A percentile compares a stretch with the other conserved stretches of the same genome.
phyloP scores from a whole-genome alignment of 2,888 invertebrate species.

The Tetragonisca angustula region DNA sequence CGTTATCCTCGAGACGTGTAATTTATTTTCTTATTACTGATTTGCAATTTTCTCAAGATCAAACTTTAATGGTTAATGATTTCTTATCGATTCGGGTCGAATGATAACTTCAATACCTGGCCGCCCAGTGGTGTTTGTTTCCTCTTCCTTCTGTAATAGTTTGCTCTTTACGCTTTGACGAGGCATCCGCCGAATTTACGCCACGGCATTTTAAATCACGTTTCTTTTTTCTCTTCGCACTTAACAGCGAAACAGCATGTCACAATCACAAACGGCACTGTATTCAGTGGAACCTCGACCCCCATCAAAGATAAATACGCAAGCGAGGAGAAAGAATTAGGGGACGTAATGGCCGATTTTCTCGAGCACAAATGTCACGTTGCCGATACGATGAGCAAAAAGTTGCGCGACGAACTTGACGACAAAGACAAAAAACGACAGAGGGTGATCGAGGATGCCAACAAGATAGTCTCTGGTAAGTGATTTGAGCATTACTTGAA shows the following conservation, averaged over 20 bases:
- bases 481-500: constrained; percentile 56
- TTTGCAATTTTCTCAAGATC: neutral
- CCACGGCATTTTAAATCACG: constrained; percentile 47
- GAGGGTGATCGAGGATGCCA: constrained; percentile 81
- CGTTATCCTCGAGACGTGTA: neutral
- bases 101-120: neutral
- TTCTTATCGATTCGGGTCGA: neutral
- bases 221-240: constrained; percentile 61
- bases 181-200: neutral
- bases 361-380: constrained; percentile 80
- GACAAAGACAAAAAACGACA: constrained; percentile 81
- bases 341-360: constrained; percentile 82
- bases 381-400: constrained; percentile 81
- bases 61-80: neutral
- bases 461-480: constrained; percentile 82
- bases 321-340: constrained; percentile 83
- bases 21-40: neutral
- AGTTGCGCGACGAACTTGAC: constrained; percentile 77
- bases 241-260: constrained; percentile 83
- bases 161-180: neutral
- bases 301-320: constrained; percentile 84
- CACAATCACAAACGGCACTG: constrained; percentile 83
- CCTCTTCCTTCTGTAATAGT: neutral
- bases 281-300: constrained; percentile 83
- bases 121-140: neutral